Percentiles rank a stretch among this genome's conserved stretches.
phyloP scores from a whole-genome alignment of 2,113 vertebrate species.

The Cheirogaleus medius region DNA sequence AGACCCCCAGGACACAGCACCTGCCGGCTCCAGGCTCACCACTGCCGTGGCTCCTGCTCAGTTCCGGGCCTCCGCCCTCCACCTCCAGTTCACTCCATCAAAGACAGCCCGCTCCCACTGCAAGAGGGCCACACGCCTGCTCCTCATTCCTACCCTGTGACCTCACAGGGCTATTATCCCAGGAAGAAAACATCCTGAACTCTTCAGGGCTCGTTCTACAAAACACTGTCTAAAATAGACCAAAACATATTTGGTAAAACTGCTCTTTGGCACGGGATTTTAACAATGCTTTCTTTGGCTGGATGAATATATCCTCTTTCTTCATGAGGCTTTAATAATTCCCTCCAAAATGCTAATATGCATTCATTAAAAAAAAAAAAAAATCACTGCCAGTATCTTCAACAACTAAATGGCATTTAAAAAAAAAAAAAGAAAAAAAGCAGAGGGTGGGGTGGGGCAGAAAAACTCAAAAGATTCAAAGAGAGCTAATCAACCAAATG shows the following conservation, averaged over 20 bases:
- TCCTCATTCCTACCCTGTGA: background rate
- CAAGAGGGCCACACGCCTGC: background rate
- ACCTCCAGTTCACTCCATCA: background rate
- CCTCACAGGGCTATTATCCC: background rate
- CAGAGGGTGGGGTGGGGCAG: accelerated
- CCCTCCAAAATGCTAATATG: background rate
- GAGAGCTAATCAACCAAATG: background rate
- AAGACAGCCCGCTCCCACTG: background rate
- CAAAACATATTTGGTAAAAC: conserved; percentile 41
- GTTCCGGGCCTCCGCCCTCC: accelerated
- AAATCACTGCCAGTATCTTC: background rate
- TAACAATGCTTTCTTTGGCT: conserved; percentile 59
- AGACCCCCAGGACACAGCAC: background rate
- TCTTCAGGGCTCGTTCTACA: background rate
- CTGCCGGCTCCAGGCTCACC: background rate
- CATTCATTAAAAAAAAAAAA: background rate
- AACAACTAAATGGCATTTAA: background rate
- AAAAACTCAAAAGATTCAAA: background rate
- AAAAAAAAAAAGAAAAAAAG: background rate
- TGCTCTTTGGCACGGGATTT: background rate
- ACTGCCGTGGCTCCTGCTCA: accelerated
- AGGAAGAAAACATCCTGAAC: conserved; percentile 31
- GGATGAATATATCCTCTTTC: background rate
- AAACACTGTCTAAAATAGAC: conserved; percentile 62
- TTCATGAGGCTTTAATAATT: background rate